phyloP scores from a whole-genome alignment of 2,888 invertebrate genomes.

The Amblyteles armatorius region DNA sequence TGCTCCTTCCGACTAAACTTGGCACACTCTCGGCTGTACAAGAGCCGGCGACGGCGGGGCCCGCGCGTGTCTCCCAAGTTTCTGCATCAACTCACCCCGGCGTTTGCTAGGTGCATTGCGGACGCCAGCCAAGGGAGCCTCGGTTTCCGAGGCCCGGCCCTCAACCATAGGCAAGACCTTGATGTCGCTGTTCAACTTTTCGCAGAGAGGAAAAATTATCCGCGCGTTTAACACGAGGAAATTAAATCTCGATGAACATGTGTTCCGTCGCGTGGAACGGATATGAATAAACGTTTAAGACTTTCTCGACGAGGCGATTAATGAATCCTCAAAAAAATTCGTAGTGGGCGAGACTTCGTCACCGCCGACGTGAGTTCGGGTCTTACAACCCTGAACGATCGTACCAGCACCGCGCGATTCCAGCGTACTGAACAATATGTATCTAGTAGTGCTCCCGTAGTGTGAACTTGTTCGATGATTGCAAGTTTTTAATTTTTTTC shows the following conservation, averaged over 20 bases:
- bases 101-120: constrained; percentile 46
- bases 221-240: neutral
- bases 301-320: no score
- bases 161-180: constrained; percentile 43
- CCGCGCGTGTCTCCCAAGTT: constrained; percentile 56
- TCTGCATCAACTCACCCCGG: constrained; percentile 31
- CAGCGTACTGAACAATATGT: no score
- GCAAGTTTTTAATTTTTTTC: no score
- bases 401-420: no score
- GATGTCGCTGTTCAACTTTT: constrained; percentile 23
- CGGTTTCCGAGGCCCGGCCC: constrained; percentile 24
- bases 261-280: neutral
- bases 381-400: no score
- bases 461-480: no score
- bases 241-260: neutral
- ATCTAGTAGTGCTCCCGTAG: no score
- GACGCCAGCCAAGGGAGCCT: constrained; percentile 14
- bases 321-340: no score
- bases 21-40: constrained; percentile 54
- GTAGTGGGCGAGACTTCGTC: no score
- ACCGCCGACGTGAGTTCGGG: no score
- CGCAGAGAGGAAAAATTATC: neutral
- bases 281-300: no score
- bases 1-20: constrained; percentile 62
- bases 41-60: neutral